Evolutionary conservation across 2,113 vertebrate genomes (phyloP).

Genomic region (Ameiurus melas): DNA sequence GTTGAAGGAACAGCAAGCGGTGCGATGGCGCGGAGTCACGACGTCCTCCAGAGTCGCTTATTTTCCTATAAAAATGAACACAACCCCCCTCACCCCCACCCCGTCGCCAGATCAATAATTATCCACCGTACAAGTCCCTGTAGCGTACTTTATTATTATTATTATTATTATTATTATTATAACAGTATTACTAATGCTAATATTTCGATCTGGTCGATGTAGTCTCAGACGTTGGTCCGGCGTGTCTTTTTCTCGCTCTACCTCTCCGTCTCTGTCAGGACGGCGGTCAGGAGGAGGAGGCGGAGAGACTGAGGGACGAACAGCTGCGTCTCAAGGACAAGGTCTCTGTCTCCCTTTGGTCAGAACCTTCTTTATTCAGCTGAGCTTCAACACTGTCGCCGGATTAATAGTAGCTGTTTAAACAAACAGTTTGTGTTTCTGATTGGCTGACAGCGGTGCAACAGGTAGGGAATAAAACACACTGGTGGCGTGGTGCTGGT

Average conservation of each 20-base stretch:
- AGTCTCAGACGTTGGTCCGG: neutral
- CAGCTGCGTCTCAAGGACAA: slow-evolving; percentile 62
- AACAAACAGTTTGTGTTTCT: neutral
- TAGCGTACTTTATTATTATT: too few species aligned
- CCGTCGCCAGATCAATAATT: too few species aligned
- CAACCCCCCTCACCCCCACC: too few species aligned
- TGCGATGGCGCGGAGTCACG: too few species aligned
- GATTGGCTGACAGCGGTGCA: neutral
- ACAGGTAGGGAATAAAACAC: neutral
- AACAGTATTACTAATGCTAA: neutral
- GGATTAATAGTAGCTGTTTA: neutral
- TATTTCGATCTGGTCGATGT: neutral
- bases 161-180: neutral
- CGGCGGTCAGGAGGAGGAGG: slow-evolving; percentile 51
- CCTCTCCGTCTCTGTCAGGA: slow-evolving; percentile 33
- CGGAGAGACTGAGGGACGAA: slow-evolving; percentile 60
- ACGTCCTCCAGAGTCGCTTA: too few species aligned
- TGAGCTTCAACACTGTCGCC: neutral
- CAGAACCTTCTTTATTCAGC: neutral
- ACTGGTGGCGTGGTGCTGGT: neutral
- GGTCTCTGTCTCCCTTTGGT: slow-evolving; percentile 49
- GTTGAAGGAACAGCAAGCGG: neutral
- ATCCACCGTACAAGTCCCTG: neutral
- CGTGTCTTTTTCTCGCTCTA: neutral
- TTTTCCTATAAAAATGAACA: too few species aligned